A percentile compares a stretch with the other conserved stretches of the same genome.
phyloP scores from a whole-genome alignment of 2,888 invertebrate species.

The Mystacides longicornis region DNA sequence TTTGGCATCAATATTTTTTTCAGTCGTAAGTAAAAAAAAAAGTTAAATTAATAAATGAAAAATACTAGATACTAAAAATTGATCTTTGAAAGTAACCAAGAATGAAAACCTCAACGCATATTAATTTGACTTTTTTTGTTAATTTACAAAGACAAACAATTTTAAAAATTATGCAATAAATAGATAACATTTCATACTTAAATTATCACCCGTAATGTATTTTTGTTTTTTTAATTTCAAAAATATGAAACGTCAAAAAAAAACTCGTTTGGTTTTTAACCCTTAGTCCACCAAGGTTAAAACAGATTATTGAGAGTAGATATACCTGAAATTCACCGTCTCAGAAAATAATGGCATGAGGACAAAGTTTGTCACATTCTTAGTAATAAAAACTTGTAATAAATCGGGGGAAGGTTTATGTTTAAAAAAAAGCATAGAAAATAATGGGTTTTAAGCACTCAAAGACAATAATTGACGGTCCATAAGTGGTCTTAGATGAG shows the following conservation, averaged over 20 bases:
- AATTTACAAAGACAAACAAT: slow-evolving; percentile 24
- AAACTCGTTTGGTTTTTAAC: too few species aligned
- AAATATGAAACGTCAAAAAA: background rate
- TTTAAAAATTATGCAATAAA: slow-evolving; percentile 4
- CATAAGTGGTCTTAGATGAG: too few species aligned
- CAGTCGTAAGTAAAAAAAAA: background rate
- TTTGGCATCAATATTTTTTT: background rate
- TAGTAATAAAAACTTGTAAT: too few species aligned
- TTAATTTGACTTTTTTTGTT: slow-evolving; percentile 24
- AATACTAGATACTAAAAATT: background rate
- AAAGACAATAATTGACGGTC: too few species aligned
- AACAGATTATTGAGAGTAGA: too few species aligned
- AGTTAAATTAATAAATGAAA: background rate
- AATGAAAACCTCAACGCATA: slow-evolving; percentile 23
- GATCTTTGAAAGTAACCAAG: background rate
- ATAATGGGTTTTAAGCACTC: too few species aligned
- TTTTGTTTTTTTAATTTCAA: slow-evolving; percentile 1
- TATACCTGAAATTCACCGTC: too few species aligned
- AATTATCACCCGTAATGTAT: slow-evolving; percentile 43
- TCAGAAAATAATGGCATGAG: too few species aligned
- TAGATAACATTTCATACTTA: slow-evolving; percentile 42
- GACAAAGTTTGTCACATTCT: too few species aligned
- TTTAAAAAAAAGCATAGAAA: too few species aligned
- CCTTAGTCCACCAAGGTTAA: too few species aligned
- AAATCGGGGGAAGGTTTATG: too few species aligned